Evolutionary conservation across 2,797 vertebrate genomes (phyloP), one percentile per base, ranked within the genome.

Genomic region (Rallus crepitans): DNA sequence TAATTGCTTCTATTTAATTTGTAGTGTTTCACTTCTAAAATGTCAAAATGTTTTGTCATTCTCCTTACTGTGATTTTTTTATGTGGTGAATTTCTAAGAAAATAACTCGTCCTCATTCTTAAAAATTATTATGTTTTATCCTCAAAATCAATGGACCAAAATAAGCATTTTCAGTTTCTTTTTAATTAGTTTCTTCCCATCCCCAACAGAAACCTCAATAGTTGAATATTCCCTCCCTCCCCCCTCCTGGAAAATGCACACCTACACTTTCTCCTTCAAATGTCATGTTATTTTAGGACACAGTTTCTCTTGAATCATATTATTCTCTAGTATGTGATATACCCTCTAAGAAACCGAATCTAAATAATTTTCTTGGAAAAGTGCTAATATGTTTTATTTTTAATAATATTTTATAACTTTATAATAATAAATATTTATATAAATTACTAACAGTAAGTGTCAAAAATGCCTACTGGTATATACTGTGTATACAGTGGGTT

Each of bases 1-100:
- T 93, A 87, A 85, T 91, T 93, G 39, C 25, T 79, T 82, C 68
- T 39, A 7, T 82, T 92, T 91, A 17, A 56, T 79, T 82, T 56
- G 7, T n/a, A 73, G 24, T 1, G 17, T 24, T 89, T 87, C 3
- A 31, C 20, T 76, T 82, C 27, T 50, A 31, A 89, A 69, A 57
- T 68, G 40, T 47, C 52, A 70, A 42, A 78, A 37, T 28, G 4
- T 47, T 87, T 66, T 53, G 35, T 57, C 48, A 20, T 64, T 64
- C 55, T 37, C 71, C 33, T 70, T 7, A 8, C 4, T 9, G 3
- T 35, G 17, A 72, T 53, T 83, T 55, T 47, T n/a, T 48, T 45
- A 47, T 47, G 19, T 19, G 31, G 8, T 64, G 35, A 40, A 50
- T 84, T 76, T 35, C 47, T 56, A 24, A 60, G 79, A 93, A 65